These are phyloP conservation scores for Phrynocephalus forsythii DNA, from an alignment of 2,797 vertebrate species.

Conservation along the genomic window DNA sequence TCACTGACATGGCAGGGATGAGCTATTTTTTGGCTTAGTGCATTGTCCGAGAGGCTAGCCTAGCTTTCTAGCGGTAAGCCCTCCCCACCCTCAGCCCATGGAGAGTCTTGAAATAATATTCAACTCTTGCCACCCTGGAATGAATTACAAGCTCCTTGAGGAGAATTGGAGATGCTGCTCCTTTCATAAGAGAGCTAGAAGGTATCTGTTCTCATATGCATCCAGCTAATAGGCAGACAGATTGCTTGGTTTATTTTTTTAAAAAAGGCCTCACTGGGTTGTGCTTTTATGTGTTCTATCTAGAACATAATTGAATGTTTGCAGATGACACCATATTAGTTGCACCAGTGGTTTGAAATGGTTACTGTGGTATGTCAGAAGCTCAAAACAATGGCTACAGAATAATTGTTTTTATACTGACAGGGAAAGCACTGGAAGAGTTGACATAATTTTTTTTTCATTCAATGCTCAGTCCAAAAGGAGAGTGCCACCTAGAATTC, in stretches of 20 bases:
- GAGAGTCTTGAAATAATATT: background rate
- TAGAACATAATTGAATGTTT: background rate
- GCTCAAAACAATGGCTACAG: no score
- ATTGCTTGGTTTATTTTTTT: background rate
- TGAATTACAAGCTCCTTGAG: background rate
- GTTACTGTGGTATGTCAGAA: no score
- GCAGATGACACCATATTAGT: no score
- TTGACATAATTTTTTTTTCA: no score
- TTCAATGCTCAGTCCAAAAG: no score
- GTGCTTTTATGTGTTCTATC: background rate
- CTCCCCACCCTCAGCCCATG: background rate
- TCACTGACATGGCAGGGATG: conserved; percentile 36
- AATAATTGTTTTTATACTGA: no score
- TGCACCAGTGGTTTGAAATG: no score
- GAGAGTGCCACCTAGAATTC: no score
- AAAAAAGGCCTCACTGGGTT: background rate
- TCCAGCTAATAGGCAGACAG: background rate
- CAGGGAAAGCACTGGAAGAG: no score
- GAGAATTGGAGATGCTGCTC: background rate
- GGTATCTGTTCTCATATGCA: background rate
- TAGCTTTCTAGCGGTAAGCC: background rate
- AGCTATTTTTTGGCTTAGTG: conserved; percentile 28
- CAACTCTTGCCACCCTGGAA: background rate
- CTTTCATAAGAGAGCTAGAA: background rate
- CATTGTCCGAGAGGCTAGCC: background rate